phyloP scores from a whole-genome alignment of 2,888 invertebrate species.

The Listrodromus nycthemerus region DNA sequence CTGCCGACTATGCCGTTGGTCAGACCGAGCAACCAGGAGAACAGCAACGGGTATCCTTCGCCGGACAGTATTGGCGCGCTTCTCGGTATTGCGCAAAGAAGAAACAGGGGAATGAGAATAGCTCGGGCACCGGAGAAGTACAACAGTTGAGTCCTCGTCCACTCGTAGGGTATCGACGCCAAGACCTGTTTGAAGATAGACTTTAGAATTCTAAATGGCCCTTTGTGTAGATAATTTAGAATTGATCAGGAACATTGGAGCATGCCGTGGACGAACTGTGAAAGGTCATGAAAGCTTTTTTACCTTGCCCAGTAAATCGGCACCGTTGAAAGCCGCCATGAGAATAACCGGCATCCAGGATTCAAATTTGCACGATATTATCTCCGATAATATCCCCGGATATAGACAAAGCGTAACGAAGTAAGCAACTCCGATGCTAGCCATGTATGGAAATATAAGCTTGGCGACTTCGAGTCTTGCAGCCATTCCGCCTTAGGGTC shows the following conservation, averaged over 20 bases:
- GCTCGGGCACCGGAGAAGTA: constrained; percentile 90
- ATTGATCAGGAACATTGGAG: background rate
- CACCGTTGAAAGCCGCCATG: constrained; percentile 95
- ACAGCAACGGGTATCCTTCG: constrained; percentile 89
- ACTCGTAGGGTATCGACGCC: constrained; percentile 92
- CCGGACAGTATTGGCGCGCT: constrained; percentile 89
- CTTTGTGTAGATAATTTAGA: background rate
- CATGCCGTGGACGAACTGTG: background rate
- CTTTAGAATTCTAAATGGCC: background rate
- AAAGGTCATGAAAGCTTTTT: background rate
- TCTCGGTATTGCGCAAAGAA: constrained; percentile 93
- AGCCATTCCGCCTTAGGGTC: constrained; percentile 88
- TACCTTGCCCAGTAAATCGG: constrained; percentile 94
- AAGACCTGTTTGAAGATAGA: constrained; percentile 86
- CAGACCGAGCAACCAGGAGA: constrained; percentile 90
- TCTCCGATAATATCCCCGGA: constrained; percentile 96
- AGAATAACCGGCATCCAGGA: constrained; percentile 97
- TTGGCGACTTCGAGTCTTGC: constrained; percentile 93
- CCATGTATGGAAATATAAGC: constrained; percentile 95
- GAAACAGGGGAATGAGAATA: constrained; percentile 91
- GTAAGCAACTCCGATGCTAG: constrained; percentile 94
- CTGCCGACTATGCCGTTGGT: constrained; percentile 96
- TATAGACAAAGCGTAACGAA: constrained; percentile 95
- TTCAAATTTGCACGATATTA: constrained; percentile 92
- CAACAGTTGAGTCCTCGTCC: constrained; percentile 92